Base-by-base conservation (phyloP, 2,888 invertebrate species). In the Drosophila prostipennis region DNA sequence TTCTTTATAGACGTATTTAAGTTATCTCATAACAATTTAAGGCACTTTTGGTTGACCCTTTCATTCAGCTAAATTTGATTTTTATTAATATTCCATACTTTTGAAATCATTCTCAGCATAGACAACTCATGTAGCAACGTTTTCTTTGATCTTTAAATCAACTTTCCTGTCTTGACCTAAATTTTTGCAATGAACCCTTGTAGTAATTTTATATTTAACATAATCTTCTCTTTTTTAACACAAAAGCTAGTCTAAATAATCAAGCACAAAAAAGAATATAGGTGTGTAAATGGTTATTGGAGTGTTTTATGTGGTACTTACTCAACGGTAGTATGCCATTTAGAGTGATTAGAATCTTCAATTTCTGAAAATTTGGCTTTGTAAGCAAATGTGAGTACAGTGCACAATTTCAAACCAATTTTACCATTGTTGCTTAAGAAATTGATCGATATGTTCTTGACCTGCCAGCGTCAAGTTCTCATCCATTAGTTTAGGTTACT, bases 1-100 rank as follows among this genome's bases (percentile, higher is more conserved):
- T 76, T 81, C 83, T 70, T 89, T 89, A 85, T 91, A 90, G 77
- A 56, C 60, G 46, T 61, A 40, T 43, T 16, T 51, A 65, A 52
- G 40, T n/a, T 58, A 70, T 34, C 34, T 57, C 19, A 45, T 70
- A 48, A 16, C 23, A 32, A 16, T 45, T 34, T 64, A 43, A 46
- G 64, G 36, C 14, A 11, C 39, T 26, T 26, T 42, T 53, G 8
- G 45, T 40, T 58, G 16, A 23, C 40, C 8, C 2, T n/a, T 49
- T 51, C 3, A 32, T 37, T 16, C 16, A 48, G 37, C 10, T 16
- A 32, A 7, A 13, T 48, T 13, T 34, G 19, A 29, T 29, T 29
- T 29, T 5, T n/a, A 57, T 39, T 39, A 19, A 32, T 42, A 39
- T 37, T 6, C 11, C 16, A 16, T 2, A 16, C 7, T 53, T 37